Evolutionary conservation across 1,140 invertebrate species (phyloP), one percentile per base, ranked within the genome.

Genomic region (Temnothorax nylanderi): DNA sequence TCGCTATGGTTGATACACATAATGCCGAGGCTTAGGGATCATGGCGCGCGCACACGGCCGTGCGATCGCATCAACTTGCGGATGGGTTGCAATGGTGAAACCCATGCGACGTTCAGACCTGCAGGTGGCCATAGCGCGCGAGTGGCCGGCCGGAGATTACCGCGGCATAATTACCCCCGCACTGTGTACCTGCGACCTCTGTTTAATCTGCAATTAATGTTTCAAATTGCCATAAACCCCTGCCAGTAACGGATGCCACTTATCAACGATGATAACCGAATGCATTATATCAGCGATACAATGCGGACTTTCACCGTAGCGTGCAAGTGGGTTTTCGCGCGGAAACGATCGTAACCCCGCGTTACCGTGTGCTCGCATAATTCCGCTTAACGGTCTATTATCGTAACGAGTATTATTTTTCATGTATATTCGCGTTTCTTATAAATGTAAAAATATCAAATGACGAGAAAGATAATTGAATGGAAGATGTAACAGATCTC

Each of bases 161-260:
- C 89, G 92, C 86, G 89, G 92, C 91, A 94, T 94, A 94, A 94
- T 95, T 94, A 94, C 92, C 91, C 84, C 82, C 62, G 86, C 91
- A 90, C 90, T 86, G 90, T 93, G 81, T 87, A 90, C 90, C 90
- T 76, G 87, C 91, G 88, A 90, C 89, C 92, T 92, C 91, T 93
- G 94, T 93, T 95, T 94, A 95, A 94, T 94, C 93, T 94, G 94
- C 94, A 94, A 94, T 94, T 94, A 94, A 94, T 94, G 93, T 93
- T 94, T 93, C 93, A 91, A 94, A 94, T 94, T 94, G 94, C 94
- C 93, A 92, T 93, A 92, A 94, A 93, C 93, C 93, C 85, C 86
- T 37, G 85, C 85, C 88, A 91, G 92, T 92, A 93, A 94, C 92
- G 92, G 92, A 94, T 94, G 92, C 91, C 93, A 94, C 93, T 94